Conservation (phyloP, 1,140 invertebrate species). For the Meloidogyne exigua region DNA sequence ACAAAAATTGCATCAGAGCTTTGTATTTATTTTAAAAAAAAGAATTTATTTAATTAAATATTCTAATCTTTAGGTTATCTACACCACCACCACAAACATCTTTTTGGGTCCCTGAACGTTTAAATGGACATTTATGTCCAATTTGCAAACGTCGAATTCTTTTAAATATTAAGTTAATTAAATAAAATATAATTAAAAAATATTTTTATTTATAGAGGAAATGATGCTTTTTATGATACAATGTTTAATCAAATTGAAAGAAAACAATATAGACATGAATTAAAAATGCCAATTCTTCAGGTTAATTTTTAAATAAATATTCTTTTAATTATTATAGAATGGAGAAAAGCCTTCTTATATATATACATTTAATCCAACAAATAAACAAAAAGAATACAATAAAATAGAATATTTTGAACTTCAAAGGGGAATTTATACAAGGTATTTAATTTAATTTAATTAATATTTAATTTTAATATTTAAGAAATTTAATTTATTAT, state of each 20-base stretch:
- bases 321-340: not conserved
- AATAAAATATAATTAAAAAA: not conserved
- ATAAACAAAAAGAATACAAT: not conserved
- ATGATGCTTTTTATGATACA: not conserved
- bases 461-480: no score
- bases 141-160: not conserved
- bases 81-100: not conserved
- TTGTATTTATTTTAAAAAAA: not conserved
- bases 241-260: not conserved
- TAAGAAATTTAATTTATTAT: not conserved
- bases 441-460: not conserved
- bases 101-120: not conserved
- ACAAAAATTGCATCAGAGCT: not conserved
- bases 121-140: not conserved
- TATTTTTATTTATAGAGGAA: not conserved
- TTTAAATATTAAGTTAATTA: not conserved
- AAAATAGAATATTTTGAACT: not conserved
- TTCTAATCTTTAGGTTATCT: not conserved
- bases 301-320: not conserved
- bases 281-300: not conserved
- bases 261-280: constrained; percentile 5
- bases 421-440: not conserved
- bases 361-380: not conserved
- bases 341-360: not conserved
- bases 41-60: no score